Evolutionary conservation across 2,113 vertebrate genomes (phyloP).

Genomic region (Heterochromis multidens): DNA sequence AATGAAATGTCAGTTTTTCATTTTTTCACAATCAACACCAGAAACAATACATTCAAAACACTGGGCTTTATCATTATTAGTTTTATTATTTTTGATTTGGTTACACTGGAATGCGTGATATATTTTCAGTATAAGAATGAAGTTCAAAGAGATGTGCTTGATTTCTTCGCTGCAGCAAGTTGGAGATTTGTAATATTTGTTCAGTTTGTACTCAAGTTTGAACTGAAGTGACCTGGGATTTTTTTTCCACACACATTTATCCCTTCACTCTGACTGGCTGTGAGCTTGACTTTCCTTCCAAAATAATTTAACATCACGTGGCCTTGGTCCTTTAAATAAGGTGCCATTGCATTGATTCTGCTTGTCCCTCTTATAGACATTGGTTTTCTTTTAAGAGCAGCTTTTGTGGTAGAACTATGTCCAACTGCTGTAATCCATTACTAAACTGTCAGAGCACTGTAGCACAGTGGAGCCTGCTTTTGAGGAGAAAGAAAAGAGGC

Average conservation of each 20-base stretch:
- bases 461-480: not conserved
- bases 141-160: not conserved
- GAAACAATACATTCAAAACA: not conserved
- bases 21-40: not conserved
- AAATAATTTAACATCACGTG: slow-evolving; percentile 20
- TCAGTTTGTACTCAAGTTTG: not conserved
- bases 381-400: not conserved
- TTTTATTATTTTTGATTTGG: not conserved
- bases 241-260: not conserved
- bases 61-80: not conserved
- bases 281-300: slow-evolving; percentile 6
- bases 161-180: not conserved
- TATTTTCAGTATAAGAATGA: not conserved
- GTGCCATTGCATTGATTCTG: not conserved
- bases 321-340: not conserved
- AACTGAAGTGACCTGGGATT: not conserved
- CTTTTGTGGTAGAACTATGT: slow-evolving; percentile 1
- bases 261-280: slow-evolving; percentile 4
- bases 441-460: not conserved
- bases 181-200: not conserved
- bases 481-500: slow-evolving; percentile 4
- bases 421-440: slow-evolving; percentile 14
- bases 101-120: not conserved
- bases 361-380: not conserved
- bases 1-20: not conserved